These are phyloP conservation scores for Rhadina sibilatrix DNA, from an alignment of 2,113 vertebrate genomes.

Conservation along the genomic window DNA sequence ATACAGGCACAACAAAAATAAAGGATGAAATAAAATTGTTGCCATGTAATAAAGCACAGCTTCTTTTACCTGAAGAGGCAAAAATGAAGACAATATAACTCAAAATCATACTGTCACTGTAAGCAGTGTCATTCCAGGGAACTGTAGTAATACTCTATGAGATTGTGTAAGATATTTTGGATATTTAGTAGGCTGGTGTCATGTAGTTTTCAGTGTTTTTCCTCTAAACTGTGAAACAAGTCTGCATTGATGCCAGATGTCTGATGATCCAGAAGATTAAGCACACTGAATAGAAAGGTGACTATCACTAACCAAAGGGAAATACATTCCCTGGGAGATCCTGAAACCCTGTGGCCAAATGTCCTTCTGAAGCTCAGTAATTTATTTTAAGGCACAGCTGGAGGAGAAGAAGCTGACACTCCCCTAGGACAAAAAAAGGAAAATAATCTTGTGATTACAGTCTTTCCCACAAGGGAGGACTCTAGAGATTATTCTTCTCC, in stretches of 20 bases:
- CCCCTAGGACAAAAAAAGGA: background rate
- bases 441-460: background rate
- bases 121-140: background rate
- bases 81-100: slow-evolving; percentile 2
- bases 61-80: background rate
- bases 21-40: background rate
- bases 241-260: background rate
- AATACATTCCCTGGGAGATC: background rate
- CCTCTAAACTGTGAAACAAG: background rate
- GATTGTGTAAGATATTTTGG: background rate
- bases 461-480: background rate
- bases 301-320: background rate
- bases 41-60: background rate
- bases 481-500: background rate
- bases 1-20: background rate
- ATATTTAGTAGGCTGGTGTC: background rate
- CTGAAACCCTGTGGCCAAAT: background rate
- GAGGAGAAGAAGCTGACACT: background rate
- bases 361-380: background rate
- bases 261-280: background rate
- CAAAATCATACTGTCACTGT: background rate
- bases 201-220: background rate
- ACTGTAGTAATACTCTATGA: background rate
- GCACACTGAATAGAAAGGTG: background rate
- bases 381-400: background rate